A percentile compares a stretch with the other conserved stretches of the same genome.
phyloP scores from a whole-genome alignment of 2,888 invertebrate species.

The Alloplasta piceator region DNA sequence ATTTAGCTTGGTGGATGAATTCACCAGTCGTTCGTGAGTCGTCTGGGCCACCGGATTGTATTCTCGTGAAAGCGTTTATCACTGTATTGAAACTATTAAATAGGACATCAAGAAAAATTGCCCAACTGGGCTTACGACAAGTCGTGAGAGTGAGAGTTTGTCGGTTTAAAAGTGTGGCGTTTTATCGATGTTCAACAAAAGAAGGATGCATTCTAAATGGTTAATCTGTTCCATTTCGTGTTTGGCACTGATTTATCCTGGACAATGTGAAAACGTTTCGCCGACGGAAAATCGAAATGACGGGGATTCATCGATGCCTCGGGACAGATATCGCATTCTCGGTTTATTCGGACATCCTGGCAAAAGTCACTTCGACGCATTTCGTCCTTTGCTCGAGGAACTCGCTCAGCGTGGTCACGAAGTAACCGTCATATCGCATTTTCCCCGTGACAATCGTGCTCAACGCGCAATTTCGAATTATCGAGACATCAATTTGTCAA shows the following conservation, averaged over 20 bases:
- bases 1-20: background rate
- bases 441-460: constrained; percentile 82
- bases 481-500: constrained; percentile 85
- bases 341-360: constrained; percentile 88
- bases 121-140: constrained; percentile 9
- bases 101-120: constrained; percentile 15
- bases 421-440: constrained; percentile 88
- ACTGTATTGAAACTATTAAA: background rate
- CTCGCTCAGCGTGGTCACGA: constrained; percentile 87
- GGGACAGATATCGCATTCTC: constrained; percentile 77
- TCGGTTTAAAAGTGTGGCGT: background rate
- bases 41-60: constrained; percentile 42
- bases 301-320: constrained; percentile 2
- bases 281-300: background rate
- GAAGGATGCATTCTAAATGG: background rate
- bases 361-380: constrained; percentile 89
- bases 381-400: constrained; percentile 86
- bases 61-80: background rate
- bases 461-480: constrained; percentile 84
- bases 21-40: constrained; percentile 54
- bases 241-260: constrained; percentile 1
- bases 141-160: constrained; percentile 49
- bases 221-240: constrained; percentile 38
- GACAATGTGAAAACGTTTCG: background rate
- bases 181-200: constrained; percentile 5